Percentiles rank a stretch among this genome's conserved stretches.
Conservation (phyloP, 2,797 vertebrate species). For the Todus mexicanus region DNA sequence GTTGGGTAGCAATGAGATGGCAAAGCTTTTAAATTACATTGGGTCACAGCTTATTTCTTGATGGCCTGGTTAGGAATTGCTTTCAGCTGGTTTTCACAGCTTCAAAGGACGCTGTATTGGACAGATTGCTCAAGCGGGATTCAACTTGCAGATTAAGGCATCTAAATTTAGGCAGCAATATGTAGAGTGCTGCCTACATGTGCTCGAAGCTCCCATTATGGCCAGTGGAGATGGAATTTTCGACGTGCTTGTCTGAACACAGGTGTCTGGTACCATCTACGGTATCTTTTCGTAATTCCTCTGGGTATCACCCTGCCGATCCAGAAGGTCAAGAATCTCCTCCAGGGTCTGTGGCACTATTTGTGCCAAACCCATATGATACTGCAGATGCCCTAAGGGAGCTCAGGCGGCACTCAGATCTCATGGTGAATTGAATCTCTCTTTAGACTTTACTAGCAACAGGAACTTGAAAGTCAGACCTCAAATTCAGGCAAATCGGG, state of each 20-base stretch:
- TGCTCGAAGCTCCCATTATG: background rate
- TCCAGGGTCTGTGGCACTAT: background rate
- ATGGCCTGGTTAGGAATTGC: constrained; percentile 31
- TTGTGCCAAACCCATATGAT: background rate
- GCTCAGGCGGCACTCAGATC: background rate
- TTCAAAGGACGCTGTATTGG: constrained; percentile 33
- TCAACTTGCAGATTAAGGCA: constrained; percentile 1
- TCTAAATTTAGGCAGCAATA: background rate
- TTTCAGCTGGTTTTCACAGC: constrained; percentile 18
- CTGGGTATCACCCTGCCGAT: background rate
- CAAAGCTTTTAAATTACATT: constrained; percentile 10
- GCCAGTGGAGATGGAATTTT: background rate
- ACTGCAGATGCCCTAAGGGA: background rate
- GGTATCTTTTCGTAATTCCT: background rate
- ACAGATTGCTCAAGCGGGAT: constrained; percentile 6
- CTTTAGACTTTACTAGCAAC: rapidly evolving
- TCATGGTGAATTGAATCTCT: background rate
- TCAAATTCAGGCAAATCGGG: background rate
- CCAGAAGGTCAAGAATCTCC: background rate
- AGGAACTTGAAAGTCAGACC: background rate
- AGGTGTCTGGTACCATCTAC: background rate
- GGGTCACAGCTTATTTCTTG: background rate
- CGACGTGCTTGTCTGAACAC: background rate
- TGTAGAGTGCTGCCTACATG: background rate
- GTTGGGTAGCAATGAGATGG: constrained; percentile 43